Conservation (phyloP, 2,797 vertebrate species). For the Pseudomugil tenellus region DNA sequence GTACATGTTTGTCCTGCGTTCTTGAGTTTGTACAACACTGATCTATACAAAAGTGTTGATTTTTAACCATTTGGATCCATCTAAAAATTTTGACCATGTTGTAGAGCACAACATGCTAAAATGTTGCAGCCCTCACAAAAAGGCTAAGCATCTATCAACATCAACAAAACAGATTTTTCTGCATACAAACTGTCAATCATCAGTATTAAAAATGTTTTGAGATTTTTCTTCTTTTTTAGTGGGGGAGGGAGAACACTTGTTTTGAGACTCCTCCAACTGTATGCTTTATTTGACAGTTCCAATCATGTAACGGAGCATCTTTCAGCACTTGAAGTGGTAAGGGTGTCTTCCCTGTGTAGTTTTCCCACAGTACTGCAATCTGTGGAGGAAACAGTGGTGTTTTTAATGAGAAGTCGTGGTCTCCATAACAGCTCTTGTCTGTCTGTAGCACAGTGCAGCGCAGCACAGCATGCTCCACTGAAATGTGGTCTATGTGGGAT, state of each 20-base stretch:
- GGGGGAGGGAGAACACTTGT: constrained; percentile 39
- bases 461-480: constrained; percentile 62
- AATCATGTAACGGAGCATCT: constrained; percentile 67
- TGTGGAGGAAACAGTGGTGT: constrained; percentile 64
- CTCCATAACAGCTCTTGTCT: constrained; percentile 65
- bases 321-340: constrained; percentile 56
- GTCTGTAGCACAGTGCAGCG: constrained; percentile 55
- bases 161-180: constrained; percentile 47
- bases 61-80: constrained; percentile 32
- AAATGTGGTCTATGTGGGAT: constrained; percentile 76
- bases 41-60: constrained; percentile 1
- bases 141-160: constrained; percentile 41
- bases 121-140: constrained; percentile 30
- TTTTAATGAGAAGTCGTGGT: constrained; percentile 78
- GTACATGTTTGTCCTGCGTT: background rate
- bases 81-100: constrained; percentile 33
- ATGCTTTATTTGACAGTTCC: constrained; percentile 80
- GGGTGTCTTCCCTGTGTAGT: constrained; percentile 64
- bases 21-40: background rate
- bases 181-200: constrained; percentile 75
- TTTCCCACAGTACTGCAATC: constrained; percentile 64
- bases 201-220: constrained; percentile 72
- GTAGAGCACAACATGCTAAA: constrained; percentile 19
- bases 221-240: constrained; percentile 30
- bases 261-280: constrained; percentile 67